Base-by-base conservation (phyloP, 1,140 invertebrate genomes). In the Amphibalanus amphitrite region DNA sequence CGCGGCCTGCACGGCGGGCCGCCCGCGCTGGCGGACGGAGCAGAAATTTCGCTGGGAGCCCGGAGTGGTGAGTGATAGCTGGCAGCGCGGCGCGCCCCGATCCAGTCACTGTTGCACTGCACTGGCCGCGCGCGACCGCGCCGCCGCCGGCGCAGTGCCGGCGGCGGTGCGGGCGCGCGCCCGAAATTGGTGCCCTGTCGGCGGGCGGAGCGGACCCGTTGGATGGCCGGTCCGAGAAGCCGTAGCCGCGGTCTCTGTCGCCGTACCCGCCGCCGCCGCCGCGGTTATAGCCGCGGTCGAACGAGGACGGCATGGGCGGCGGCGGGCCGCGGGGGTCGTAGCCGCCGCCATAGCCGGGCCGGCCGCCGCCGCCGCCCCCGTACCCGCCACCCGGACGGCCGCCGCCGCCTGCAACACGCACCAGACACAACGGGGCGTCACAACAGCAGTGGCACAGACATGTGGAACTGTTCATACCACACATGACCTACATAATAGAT, bases 241-340 rank as follows among this genome's bases (percentile, higher is more conserved):
- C 28, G 65, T 26, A 26, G n/a, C 65, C 64, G 26, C 20, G 6
- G 64, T 25, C 65, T 10, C 65, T 26, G 65, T 67, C n/a, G 26
- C n/a, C 3, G 65, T 28, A n/a, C 0, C 65, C 23, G n/a, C 28
- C 1, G 6, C 65, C 26, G 65, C 65, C 65, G 65, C 65, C 65
- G 28, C 28, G 65, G n/a, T 17, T 28, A 26, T 67, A 67, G 3
- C 65, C 65, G 3, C 65, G 65, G 26, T 67, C 65, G 28, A 67
- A 67, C n/a, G 6, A 20, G 65, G 15, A 10, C 6, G 65, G 65
- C 65, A 67, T 67, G 65, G 65, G 26, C 26, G 65, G 65, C 17
- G 65, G 65, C 23, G 65, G 65, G 23, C 65, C 65, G n/a, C 65
- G 65, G n/a, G 65, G 65, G 65, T 67, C 65, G 28, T 28, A 67